Evolutionary conservation across 2,797 vertebrate genomes (phyloP).

Genomic region (Falco columbarius): DNA sequence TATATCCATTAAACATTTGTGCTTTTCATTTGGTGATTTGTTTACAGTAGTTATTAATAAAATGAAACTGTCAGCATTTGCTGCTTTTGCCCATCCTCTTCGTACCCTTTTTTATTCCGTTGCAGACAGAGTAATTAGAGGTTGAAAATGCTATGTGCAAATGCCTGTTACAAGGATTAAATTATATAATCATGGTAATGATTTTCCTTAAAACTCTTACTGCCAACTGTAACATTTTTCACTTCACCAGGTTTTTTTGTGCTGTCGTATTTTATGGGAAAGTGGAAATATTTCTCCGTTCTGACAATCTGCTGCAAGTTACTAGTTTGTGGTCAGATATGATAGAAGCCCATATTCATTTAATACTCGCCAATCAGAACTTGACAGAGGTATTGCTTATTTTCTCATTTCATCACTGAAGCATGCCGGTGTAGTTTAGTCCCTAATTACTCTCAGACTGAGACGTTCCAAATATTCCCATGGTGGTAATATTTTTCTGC

Average conservation of each 20-base stretch:
- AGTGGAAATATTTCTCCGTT: slow-evolving; percentile 48
- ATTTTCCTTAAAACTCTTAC: slow-evolving; percentile 75
- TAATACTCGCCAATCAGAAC: slow-evolving; percentile 79
- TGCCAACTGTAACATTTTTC: slow-evolving; percentile 75
- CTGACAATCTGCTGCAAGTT: slow-evolving; percentile 73
- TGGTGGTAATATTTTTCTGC: slow-evolving; percentile 94
- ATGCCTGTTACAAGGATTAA: slow-evolving; percentile 71
- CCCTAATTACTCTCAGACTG: slow-evolving; percentile 94
- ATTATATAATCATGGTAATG: slow-evolving; percentile 75
- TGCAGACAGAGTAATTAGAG: slow-evolving; percentile 75
- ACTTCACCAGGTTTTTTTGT: slow-evolving; percentile 56
- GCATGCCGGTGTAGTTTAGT: slow-evolving; percentile 91
- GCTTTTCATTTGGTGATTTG: slow-evolving; percentile 73
- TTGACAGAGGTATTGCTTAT: slow-evolving; percentile 84
- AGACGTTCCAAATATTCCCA: slow-evolving; percentile 92
- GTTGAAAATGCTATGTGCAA: slow-evolving; percentile 68
- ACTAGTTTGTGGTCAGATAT: slow-evolving; percentile 75
- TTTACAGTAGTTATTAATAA: slow-evolving; percentile 77
- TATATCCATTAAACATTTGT: slow-evolving; percentile 73
- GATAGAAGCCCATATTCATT: slow-evolving; percentile 77
- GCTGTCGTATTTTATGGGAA: slow-evolving; percentile 68
- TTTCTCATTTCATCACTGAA: slow-evolving; percentile 84
- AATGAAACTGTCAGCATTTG: slow-evolving; percentile 74
- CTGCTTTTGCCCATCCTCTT: slow-evolving; percentile 58
- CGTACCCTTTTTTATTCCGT: slow-evolving; percentile 32